Evolutionary conservation across 1,140 invertebrate genomes (phyloP).

Genomic region (Bombus affinis): DNA sequence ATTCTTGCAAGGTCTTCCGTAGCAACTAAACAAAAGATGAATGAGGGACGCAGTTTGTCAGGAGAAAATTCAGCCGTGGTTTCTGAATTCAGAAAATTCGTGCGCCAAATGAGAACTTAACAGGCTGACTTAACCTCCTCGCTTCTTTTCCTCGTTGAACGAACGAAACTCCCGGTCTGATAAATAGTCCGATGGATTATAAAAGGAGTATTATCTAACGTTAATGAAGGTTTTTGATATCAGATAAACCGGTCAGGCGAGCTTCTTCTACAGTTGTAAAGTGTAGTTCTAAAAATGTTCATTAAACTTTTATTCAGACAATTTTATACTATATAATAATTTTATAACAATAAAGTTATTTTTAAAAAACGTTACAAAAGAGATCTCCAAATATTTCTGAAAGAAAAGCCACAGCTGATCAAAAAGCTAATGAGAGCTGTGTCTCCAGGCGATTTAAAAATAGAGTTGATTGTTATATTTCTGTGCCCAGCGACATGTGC

Average conservation of each 20-base stretch:
- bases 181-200: not conserved
- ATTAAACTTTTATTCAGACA: too few relatives aligned
- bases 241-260: not conserved
- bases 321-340: too few relatives aligned
- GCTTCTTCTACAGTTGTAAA: not conserved
- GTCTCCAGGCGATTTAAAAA: conserved; percentile 20
- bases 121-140: not conserved
- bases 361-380: too few relatives aligned
- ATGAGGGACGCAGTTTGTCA: too few relatives aligned
- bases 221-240: not conserved
- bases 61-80: not conserved
- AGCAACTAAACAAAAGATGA: too few relatives aligned
- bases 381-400: not conserved
- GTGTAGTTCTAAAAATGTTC: too few relatives aligned
- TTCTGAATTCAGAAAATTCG: not conserved
- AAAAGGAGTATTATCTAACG: not conserved
- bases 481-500: conserved; percentile 14
- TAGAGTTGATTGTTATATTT: conserved; percentile 15
- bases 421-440: not conserved
- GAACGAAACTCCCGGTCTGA: not conserved
- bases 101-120: conserved; percentile 3
- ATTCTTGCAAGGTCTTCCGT: too few relatives aligned
- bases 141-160: not conserved
- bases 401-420: not conserved
- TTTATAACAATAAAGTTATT: not conserved